Evolutionary conservation across 2,797 vertebrate species (phyloP), one percentile per base, ranked within the genome.

Genomic region (Anguilla pacifica): DNA sequence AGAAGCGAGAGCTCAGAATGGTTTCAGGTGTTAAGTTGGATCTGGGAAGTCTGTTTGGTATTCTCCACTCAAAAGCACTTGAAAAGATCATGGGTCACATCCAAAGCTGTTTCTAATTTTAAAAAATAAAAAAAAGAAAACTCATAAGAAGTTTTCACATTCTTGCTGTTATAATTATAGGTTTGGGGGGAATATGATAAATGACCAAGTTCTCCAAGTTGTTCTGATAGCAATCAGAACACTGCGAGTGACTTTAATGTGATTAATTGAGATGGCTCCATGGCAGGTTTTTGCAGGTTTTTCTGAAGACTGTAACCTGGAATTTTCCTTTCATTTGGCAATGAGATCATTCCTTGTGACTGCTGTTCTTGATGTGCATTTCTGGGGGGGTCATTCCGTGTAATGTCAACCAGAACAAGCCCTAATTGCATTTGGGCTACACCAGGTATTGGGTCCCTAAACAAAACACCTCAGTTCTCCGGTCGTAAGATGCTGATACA

Each of bases 31-130:
- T 55, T 77, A 79, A 72, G n/a, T 5, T 17, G 1, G 64, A 85
- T 51, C 83, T 57, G 87, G 82, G 19, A 49, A 84, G 59, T 84
- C 59, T 87, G 86, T 70, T 74, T 22, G 46, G 81, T 55, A 72
- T 84, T 87, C 81, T 51, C 57, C 61, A 28, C n/a, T 51, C 39
- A 70, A 64, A 19, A 64, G 35, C 35, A 85, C 84, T 67, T 83
- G 84, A 83, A 87, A 83, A 31, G 57, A 35, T 31, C n/a, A 67
- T 61, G 25, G 57, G 19, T 84, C 19, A 70, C 61, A 39, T 61
- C n/a, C 61, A 35, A 35, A 22, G 43, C n/a, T 87, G 86, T 87
- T 87, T 87, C 46, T 17, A 46, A 51, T 84, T 87, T 43, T 1
- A 39, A 43, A 43, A 43, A 43, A 43, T 43, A 3, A 17, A 84